phyloP scores from a whole-genome alignment of 2,888 invertebrate species.

The Boloria selene region DNA sequence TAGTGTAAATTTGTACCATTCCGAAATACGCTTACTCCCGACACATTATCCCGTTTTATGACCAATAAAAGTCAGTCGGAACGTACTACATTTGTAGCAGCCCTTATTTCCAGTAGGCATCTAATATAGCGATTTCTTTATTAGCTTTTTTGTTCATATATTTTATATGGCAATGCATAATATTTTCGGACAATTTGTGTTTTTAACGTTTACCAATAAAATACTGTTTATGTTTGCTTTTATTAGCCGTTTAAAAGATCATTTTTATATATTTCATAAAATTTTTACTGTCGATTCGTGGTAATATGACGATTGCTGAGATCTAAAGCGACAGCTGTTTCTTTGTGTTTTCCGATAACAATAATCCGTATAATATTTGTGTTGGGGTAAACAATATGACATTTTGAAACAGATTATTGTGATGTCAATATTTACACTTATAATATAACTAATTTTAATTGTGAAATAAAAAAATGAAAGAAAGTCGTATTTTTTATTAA shows the following conservation, averaged over 20 bases:
- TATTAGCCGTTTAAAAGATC: slow-evolving; percentile 66
- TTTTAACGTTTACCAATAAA: slow-evolving; percentile 69
- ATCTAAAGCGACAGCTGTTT: slow-evolving; percentile 37
- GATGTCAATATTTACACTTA: no score
- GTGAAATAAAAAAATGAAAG: no score
- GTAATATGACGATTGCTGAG: slow-evolving; percentile 44
- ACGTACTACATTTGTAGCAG: slow-evolving; percentile 78
- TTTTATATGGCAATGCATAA: slow-evolving; percentile 70
- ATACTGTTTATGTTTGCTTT: slow-evolving; percentile 68
- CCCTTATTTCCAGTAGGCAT: slow-evolving; percentile 73
- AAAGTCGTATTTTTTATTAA: no score
- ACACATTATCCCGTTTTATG: slow-evolving; percentile 80
- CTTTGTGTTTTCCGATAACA: slow-evolving; percentile 28
- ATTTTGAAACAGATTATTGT: no score
- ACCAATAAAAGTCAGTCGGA: slow-evolving; percentile 79
- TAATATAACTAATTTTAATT: no score
- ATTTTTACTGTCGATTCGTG: slow-evolving; percentile 45
- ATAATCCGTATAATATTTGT: slow-evolving; percentile 23
- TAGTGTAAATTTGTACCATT: slow-evolving; percentile 79
- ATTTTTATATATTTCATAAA: slow-evolving; percentile 73
- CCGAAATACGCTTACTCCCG: slow-evolving; percentile 77
- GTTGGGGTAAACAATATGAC: no score
- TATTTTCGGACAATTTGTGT: slow-evolving; percentile 70
- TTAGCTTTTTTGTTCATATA: slow-evolving; percentile 66
- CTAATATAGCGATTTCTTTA: slow-evolving; percentile 76